A percentile compares a stretch with the other conserved stretches of the same genome.
Evolutionary conservation across 1,140 invertebrate genomes (phyloP).

Genomic region (Trichonephila inaurata): DNA sequence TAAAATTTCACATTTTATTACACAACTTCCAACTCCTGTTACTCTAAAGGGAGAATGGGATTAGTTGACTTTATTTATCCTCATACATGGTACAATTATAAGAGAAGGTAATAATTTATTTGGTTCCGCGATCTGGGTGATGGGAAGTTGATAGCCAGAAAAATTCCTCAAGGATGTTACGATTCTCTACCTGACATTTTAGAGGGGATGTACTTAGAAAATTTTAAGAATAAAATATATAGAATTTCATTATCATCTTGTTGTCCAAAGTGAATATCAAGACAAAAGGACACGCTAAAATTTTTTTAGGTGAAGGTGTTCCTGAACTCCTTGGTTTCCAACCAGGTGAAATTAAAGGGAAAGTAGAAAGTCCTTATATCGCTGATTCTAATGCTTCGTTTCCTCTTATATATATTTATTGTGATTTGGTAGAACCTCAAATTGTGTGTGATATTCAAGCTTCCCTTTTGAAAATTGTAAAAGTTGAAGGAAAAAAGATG

Average conservation of each 20-base stretch:
- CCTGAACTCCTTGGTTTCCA: background rate
- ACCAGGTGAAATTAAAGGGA: background rate
- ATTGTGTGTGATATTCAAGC: constrained; percentile 41
- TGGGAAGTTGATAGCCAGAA: background rate
- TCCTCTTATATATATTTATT: constrained; percentile 16
- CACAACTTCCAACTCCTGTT: background rate
- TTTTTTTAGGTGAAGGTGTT: background rate
- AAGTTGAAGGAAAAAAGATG: background rate
- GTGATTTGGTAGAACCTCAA: constrained; percentile 1
- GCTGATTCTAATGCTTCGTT: background rate
- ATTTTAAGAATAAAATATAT: background rate
- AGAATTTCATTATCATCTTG: background rate
- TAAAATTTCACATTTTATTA: background rate
- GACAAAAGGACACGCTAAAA: background rate
- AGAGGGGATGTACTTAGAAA: background rate
- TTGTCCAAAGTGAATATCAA: constrained; percentile 4
- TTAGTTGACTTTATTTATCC: constrained; percentile 45
- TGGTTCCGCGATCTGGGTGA: background rate
- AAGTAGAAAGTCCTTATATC: constrained; percentile 5
- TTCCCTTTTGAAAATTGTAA: constrained; percentile 25
- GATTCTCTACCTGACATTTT: constrained; percentile 1
- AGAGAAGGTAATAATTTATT: constrained; percentile 6
- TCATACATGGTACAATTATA: constrained; percentile 31
- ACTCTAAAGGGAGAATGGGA: constrained; percentile 16
- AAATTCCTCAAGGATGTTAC: background rate